These are phyloP conservation scores for Epizoanthus illoricatus DNA, from an alignment of 92 coral and sea anemone genomes.

Conservation along the genomic window DNA sequence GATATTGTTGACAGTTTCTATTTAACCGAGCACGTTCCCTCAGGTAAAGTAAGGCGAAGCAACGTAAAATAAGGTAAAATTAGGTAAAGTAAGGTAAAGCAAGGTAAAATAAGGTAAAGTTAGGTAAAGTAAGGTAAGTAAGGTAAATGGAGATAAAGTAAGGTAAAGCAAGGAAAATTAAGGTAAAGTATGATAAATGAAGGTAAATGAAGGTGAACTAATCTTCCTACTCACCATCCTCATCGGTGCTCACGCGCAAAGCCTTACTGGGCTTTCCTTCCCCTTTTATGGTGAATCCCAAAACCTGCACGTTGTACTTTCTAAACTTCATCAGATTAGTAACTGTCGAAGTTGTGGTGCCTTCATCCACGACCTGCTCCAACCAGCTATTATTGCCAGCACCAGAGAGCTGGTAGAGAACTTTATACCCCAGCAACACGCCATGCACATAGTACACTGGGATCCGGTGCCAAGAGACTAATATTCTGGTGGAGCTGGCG, in stretches of 20 bases:
- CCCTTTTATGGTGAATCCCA: slow-evolving; percentile 46
- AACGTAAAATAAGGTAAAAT: too few relatives aligned
- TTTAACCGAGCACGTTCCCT: too few relatives aligned
- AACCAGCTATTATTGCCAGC: slow-evolving; percentile 24
- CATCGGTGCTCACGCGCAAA: slow-evolving; percentile 42
- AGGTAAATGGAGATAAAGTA: too few relatives aligned
- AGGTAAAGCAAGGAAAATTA: not conserved
- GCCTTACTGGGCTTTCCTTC: slow-evolving; percentile 41
- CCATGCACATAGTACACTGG: slow-evolving; percentile 47
- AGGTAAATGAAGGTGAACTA: not conserved
- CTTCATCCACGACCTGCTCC: slow-evolving; percentile 15
- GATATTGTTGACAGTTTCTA: too few relatives aligned
- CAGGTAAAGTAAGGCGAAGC: too few relatives aligned
- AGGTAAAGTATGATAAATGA: not conserved
- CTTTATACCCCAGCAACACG: slow-evolving; percentile 42
- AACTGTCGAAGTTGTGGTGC: not conserved
- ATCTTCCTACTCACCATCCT: slow-evolving; percentile 38
- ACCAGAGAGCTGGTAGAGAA: slow-evolving; percentile 35
- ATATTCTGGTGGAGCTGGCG: slow-evolving; percentile 42
- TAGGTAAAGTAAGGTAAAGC: too few relatives aligned
- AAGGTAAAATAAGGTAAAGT: too few relatives aligned
- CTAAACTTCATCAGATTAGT: slow-evolving; percentile 44
- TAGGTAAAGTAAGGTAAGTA: too few relatives aligned
- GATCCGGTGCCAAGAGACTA: slow-evolving; percentile 40
- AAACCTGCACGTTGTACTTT: slow-evolving; percentile 48